These are phyloP conservation scores for Carlito syrichta DNA, from an alignment of 2,113 vertebrate genomes.

Conservation along the genomic window DNA sequence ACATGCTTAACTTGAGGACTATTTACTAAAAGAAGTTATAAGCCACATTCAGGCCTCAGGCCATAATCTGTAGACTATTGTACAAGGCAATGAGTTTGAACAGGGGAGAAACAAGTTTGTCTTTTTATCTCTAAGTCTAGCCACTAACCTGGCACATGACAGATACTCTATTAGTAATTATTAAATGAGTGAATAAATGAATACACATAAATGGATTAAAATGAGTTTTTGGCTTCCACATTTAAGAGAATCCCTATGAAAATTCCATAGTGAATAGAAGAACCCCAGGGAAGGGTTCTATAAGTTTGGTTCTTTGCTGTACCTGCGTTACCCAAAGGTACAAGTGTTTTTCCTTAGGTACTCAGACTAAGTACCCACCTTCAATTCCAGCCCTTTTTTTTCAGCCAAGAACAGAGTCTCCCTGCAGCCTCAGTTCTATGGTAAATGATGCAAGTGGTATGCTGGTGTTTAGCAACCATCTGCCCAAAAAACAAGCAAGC, in stretches of 20 bases:
- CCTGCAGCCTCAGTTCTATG: neutral
- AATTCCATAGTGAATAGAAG: neutral
- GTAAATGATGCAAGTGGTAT: neutral
- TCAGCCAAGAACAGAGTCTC: neutral
- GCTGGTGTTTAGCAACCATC: constrained; percentile 11
- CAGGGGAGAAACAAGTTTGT: neutral
- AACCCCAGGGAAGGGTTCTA: neutral
- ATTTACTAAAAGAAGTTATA: neutral
- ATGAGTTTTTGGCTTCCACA: neutral
- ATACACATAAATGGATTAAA: neutral
- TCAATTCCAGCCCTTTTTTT: neutral
- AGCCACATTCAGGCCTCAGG: neutral
- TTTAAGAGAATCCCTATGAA: neutral
- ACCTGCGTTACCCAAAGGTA: neutral
- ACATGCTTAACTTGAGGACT: neutral
- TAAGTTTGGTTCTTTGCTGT: neutral
- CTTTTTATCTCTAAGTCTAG: neutral
- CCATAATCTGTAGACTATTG: neutral
- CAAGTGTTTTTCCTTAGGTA: neutral
- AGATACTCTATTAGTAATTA: neutral
- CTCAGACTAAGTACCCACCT: neutral
- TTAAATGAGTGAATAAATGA: neutral
- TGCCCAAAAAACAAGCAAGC: neutral
- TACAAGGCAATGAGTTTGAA: neutral
- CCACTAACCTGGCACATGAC: neutral